These are phyloP conservation scores for Stenichneumon culpator DNA, from an alignment of 2,888 invertebrate genomes.

Conservation along the genomic window DNA sequence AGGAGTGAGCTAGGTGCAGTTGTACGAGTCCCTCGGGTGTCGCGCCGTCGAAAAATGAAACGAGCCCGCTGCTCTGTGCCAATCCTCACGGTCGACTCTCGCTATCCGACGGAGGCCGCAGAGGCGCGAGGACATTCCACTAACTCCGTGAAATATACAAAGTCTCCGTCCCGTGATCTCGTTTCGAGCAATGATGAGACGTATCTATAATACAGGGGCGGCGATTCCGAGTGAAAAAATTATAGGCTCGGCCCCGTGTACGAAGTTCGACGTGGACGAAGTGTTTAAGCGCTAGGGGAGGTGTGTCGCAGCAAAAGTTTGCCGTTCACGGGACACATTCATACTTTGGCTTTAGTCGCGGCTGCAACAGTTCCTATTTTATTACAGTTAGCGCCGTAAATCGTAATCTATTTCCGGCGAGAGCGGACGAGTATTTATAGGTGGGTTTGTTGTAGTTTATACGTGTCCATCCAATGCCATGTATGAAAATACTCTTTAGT, in stretches of 20 bases:
- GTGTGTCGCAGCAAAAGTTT: not conserved
- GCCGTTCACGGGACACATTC: not conserved
- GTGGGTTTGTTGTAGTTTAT: not conserved
- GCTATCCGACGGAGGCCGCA: slow-evolving; percentile 7
- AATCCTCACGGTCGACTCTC: slow-evolving; percentile 18
- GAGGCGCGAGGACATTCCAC: slow-evolving; percentile 16
- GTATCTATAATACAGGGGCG: not conserved
- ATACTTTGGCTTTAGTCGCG: not conserved
- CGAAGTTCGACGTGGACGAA: not conserved
- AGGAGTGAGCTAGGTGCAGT: slow-evolving; percentile 65
- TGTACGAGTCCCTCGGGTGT: slow-evolving; percentile 63
- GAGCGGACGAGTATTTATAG: not conserved
- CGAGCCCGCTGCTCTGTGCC: slow-evolving; percentile 17
- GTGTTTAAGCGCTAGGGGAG: not conserved
- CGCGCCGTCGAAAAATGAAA: slow-evolving; percentile 58
- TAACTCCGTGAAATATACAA: slow-evolving; percentile 51
- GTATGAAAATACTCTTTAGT: not conserved
- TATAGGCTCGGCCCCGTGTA: not conserved
- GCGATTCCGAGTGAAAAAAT: not conserved
- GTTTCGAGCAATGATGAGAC: slow-evolving; percentile 46
- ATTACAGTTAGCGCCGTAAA: not conserved
- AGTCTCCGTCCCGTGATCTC: slow-evolving; percentile 38
- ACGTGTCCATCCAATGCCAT: not conserved
- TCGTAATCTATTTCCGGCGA: not conserved
- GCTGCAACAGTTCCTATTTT: not conserved